Evolutionary conservation across 2,797 vertebrate species (phyloP), one percentile per base, ranked within the genome.

Genomic region (Periparus ater): DNA sequence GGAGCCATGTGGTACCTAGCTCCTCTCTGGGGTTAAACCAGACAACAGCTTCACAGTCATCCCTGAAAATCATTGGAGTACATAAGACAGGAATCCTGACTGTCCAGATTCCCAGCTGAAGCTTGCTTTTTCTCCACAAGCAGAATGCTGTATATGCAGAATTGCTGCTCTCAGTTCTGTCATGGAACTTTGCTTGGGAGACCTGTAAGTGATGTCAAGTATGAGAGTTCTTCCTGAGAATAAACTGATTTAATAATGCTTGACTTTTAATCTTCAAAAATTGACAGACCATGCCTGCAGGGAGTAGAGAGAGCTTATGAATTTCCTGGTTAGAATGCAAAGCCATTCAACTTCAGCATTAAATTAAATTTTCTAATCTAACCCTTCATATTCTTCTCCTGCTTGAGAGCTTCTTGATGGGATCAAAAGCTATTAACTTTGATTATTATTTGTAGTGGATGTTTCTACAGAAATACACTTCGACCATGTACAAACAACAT

Each of bases 351-450:
- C 17, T 76, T 58, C 19, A 68, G 65, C 85, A 85, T 75, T 86
- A 51, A 61, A 79, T 91, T 91, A 94, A 67, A 75, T 72, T 88
- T 94, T 91, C 67, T 70, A 85, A 94, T 79, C 30, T 83, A 91
- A 74, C 30, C 48, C 16, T 50, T 89, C 74, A 75, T 60, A 51
- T 27, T 65, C 63, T 63, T 85, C 63, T 22, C n/a, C 76, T 92
- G 30, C 76, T 89, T 58, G 45, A 86, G 51, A 80, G 29, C 34
- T 90, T 75, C 71, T 26, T 80, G 82, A 62, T 34, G 32, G 53
- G 65, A 48, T 57, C 47, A 65, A 90, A 80, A 77, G 13, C 66
- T 82, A 71, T 89, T 87, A 80, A 55, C 26, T 91, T 76, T 74
- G 36, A 82, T 77, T 82, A 83, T 91, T 70, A 94, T 36, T 40